Percentiles rank a stretch among this genome's conserved stretches.
Evolutionary conservation across 2,113 vertebrate genomes (phyloP).

Genomic region (Cisticola juncidis): DNA sequence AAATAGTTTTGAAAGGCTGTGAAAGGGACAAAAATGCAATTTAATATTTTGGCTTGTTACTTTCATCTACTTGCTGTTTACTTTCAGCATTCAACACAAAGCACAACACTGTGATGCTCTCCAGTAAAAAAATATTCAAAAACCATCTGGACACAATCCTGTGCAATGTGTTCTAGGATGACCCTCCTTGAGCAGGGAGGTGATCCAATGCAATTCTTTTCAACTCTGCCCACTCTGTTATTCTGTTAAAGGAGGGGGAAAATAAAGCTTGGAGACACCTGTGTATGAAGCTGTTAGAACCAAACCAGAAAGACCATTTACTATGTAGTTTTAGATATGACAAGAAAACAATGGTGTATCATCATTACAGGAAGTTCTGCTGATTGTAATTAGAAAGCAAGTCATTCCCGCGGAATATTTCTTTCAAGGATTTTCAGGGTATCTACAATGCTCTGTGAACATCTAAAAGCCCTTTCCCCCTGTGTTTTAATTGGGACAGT

Average conservation of each 20-base stretch:
- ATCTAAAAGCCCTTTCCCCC: not conserved
- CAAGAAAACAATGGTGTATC: not conserved
- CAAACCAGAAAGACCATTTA: not conserved
- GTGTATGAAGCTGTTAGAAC: not conserved
- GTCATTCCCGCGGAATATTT: not conserved
- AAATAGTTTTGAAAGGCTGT: not conserved
- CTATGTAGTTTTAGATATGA: not conserved
- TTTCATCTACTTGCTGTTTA: not conserved
- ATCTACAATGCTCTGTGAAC: not conserved
- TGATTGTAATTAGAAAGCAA: not conserved
- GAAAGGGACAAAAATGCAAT: not conserved
- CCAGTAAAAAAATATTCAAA: not conserved
- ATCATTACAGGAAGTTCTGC: not conserved
- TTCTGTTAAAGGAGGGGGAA: not conserved
- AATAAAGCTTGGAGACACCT: not conserved
- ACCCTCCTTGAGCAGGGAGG: not conserved
- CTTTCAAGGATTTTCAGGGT: not conserved
- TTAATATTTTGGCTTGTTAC: not conserved
- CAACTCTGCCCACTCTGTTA: not conserved
- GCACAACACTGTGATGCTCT: not conserved
- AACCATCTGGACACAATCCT: not conserved
- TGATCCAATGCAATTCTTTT: not conserved
- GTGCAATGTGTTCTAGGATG: not conserved
- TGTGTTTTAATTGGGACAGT: not conserved
- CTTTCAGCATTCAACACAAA: not conserved